These are phyloP conservation scores for Chinchilla lanigera DNA, from an alignment of 2,113 vertebrate genomes.

Conservation along the genomic window DNA sequence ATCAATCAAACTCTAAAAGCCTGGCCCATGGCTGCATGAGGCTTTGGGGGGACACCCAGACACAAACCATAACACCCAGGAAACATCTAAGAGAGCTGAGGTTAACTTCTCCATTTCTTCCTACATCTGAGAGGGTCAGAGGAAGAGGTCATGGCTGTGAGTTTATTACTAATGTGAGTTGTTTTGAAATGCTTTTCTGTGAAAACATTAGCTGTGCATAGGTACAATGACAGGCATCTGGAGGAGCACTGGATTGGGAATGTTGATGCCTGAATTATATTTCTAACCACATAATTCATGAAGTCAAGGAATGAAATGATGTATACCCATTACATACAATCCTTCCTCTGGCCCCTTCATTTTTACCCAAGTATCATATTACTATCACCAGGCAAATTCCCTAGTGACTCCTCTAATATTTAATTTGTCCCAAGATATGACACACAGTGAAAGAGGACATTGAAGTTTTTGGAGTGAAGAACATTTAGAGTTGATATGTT, in stretches of 20 bases:
- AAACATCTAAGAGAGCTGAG: no score
- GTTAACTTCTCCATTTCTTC: neutral
- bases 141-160: neutral
- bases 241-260: neutral
- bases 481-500: neutral
- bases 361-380: neutral
- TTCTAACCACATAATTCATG: neutral
- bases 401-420: neutral
- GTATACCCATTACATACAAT: neutral
- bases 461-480: neutral
- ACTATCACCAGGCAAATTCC: neutral
- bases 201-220: neutral
- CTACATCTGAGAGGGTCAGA: neutral
- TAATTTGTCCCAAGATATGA: neutral
- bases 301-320: neutral
- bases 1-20: no score
- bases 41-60: no score
- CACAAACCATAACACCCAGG: no score
- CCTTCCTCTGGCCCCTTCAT: neutral
- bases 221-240: no score
- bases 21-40: no score
- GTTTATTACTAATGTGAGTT: neutral
- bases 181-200: constrained; percentile 6
- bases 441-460: neutral
- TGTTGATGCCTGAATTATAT: neutral